Evolutionary conservation across 2,797 vertebrate genomes (phyloP).

Genomic region (Tenualosa ilisha): DNA sequence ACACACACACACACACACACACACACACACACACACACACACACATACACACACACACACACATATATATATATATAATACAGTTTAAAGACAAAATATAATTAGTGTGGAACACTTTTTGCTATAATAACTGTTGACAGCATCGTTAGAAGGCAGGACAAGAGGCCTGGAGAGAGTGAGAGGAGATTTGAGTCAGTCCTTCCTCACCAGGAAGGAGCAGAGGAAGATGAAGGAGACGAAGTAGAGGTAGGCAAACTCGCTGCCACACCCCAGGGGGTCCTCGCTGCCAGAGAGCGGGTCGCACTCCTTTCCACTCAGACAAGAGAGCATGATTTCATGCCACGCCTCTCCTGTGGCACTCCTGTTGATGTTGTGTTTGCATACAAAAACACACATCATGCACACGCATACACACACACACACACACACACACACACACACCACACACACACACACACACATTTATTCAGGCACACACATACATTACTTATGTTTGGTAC

Average conservation of each 20-base stretch:
- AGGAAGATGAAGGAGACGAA: constrained; percentile 99
- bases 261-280: constrained; percentile 83
- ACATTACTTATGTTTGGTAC: neutral
- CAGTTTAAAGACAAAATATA: no score
- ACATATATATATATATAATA: neutral
- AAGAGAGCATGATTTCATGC: constrained; percentile 96
- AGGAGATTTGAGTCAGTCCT: constrained; percentile 53
- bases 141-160: neutral
- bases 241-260: constrained; percentile 95
- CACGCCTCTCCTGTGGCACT: constrained; percentile 94
- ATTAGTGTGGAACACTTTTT: neutral
- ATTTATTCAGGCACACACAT: neutral
- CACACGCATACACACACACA: constrained; percentile 10
- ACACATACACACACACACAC: constrained; percentile 33
- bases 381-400: constrained; percentile 1
- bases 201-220: constrained; percentile 93
- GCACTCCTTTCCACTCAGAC: constrained; percentile 84
- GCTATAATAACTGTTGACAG: neutral
- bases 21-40: constrained; percentile 33
- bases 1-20: constrained; percentile 17
- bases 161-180: no score
- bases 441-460: constrained; percentile 22
- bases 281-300: constrained; percentile 81
- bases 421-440: neutral
- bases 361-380: constrained; percentile 63